Percentiles rank a stretch among this genome's conserved stretches.
These are phyloP conservation scores for Lamellibrachia luymesi DNA, from an alignment of 1,140 invertebrate species.

Conservation along the genomic window DNA sequence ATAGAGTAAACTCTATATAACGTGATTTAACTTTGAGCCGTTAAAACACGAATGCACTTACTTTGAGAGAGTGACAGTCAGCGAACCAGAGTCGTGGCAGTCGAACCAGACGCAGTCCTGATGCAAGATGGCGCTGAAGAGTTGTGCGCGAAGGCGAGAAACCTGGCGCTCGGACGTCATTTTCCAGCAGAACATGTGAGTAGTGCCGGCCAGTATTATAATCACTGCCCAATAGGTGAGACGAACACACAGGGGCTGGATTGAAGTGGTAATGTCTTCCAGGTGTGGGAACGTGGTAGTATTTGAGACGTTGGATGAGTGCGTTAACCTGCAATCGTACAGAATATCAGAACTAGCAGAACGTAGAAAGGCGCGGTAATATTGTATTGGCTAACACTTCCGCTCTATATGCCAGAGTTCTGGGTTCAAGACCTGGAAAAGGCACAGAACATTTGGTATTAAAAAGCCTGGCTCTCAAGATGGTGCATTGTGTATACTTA, in stretches of 20 bases:
- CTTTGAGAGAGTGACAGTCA: conserved; percentile 83
- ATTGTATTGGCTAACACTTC: too few species aligned
- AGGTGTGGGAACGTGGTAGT: neutral
- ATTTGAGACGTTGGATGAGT: neutral
- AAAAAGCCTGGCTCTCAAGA: too few species aligned
- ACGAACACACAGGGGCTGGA: neutral
- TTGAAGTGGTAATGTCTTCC: neutral
- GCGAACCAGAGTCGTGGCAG: conserved; percentile 75
- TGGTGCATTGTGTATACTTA: too few species aligned
- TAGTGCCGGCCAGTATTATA: conserved; percentile 14
- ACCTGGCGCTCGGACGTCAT: conserved; percentile 61
- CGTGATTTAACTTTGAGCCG: neutral
- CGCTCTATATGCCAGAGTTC: too few species aligned
- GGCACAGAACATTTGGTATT: too few species aligned
- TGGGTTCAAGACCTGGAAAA: too few species aligned
- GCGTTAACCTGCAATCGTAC: neutral
- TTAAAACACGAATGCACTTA: conserved; percentile 58
- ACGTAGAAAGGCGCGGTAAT: too few species aligned
- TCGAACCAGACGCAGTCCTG: conserved; percentile 87
- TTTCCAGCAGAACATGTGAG: conserved; percentile 50
- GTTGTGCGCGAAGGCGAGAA: conserved; percentile 74
- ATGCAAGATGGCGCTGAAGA: conserved; percentile 65
- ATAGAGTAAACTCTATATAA: too few species aligned
- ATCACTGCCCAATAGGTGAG: neutral
- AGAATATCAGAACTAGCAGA: too few species aligned